A percentile compares a stretch with the other conserved stretches of the same genome.
These are phyloP conservation scores for Pseudomugil tenellus DNA, from an alignment of 2,797 vertebrate species.

Conservation along the genomic window DNA sequence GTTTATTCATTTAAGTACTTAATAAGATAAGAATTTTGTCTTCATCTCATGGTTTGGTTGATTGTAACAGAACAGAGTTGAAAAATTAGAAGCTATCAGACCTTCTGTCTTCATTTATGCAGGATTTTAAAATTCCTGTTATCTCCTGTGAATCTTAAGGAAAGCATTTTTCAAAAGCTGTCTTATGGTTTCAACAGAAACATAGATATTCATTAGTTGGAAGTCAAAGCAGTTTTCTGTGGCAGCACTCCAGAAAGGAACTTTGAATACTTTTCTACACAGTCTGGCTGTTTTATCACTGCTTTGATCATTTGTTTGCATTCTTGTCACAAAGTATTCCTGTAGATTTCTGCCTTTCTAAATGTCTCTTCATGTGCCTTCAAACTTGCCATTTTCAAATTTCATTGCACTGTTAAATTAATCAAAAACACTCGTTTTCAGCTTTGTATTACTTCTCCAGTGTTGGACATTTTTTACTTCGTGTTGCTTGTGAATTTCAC, in stretches of 20 bases:
- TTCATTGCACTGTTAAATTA: constrained; percentile 43
- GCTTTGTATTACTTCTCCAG: constrained; percentile 39
- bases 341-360: constrained; percentile 21
- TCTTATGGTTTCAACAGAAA: constrained; percentile 31
- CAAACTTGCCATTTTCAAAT: constrained; percentile 26
- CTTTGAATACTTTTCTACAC: constrained; percentile 35
- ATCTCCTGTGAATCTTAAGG: constrained; percentile 11
- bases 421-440: constrained; percentile 57
- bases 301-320: constrained; percentile 41
- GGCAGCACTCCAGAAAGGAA: constrained; percentile 31
- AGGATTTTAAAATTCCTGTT: constrained; percentile 20
- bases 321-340: constrained; percentile 24
- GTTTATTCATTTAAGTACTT: constrained; percentile 13
- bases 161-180: constrained; percentile 19
- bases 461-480: constrained; percentile 28
- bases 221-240: constrained; percentile 28
- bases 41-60: constrained; percentile 27
- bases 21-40: constrained; percentile 22
- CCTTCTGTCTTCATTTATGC: constrained; percentile 15
- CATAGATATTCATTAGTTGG: constrained; percentile 46
- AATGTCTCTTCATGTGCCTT: constrained; percentile 22
- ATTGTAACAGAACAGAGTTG: neutral
- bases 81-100: constrained; percentile 7
- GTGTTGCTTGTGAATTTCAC: constrained; percentile 40
- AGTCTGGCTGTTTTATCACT: constrained; percentile 56